phyloP scores from a whole-genome alignment of 2,797 vertebrate genomes.

The Spheniscus humboldti region DNA sequence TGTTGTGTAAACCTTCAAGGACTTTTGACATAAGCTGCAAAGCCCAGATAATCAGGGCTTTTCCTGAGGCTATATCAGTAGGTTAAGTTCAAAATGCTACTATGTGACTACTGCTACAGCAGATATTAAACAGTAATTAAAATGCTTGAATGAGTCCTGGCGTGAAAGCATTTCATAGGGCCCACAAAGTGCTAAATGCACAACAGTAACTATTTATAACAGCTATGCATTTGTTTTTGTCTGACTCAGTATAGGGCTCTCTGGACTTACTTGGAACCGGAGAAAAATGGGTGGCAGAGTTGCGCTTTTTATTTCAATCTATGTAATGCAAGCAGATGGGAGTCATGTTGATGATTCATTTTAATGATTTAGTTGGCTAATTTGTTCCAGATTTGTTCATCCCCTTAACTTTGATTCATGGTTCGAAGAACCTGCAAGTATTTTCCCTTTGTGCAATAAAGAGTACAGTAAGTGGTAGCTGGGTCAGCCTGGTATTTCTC shows the following conservation, averaged over 20 bases:
- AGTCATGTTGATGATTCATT: not conserved
- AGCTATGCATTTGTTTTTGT: not conserved
- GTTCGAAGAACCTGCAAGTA: not conserved
- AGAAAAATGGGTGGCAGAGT: not conserved
- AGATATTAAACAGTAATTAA: not conserved
- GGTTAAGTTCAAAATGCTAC: not conserved
- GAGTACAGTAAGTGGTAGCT: not conserved
- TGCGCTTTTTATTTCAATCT: not conserved
- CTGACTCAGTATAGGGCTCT: not conserved
- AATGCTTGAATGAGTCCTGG: not conserved
- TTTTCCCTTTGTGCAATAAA: not conserved
- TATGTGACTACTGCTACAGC: not conserved
- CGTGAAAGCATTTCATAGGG: not conserved
- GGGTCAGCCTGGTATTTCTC: not conserved
- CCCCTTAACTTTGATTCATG: not conserved
- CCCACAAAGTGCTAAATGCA: not conserved
- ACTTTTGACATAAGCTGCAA: not conserved
- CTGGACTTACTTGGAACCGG: not conserved
- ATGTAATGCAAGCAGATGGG: not conserved
- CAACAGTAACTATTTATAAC: not conserved
- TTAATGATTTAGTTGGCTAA: conserved; percentile 4
- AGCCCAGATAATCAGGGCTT: not conserved
- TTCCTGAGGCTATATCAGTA: not conserved
- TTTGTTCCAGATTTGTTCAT: not conserved
- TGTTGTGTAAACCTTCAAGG: not conserved